Evolutionary conservation across 1,140 invertebrate genomes (phyloP).

Genomic region (Tetramorium simillimum): DNA sequence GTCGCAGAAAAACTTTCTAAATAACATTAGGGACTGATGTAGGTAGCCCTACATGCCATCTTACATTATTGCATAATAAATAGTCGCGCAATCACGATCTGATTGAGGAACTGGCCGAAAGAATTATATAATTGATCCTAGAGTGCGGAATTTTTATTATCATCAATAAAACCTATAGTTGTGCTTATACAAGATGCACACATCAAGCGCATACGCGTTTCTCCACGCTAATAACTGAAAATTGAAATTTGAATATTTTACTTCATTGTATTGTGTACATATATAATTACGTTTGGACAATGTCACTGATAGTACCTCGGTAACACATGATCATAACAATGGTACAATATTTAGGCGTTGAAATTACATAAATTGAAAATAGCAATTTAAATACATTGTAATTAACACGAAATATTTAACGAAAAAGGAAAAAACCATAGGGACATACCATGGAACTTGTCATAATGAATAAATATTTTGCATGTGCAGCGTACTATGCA

Average conservation of each 20-base stretch:
- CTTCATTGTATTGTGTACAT: not conserved
- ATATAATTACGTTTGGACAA: not conserved
- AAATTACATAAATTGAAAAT: conserved; percentile 28
- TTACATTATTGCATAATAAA: no score
- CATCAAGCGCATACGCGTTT: not conserved
- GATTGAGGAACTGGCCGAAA: not conserved
- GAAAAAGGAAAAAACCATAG: not conserved
- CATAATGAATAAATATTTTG: conserved; percentile 18
- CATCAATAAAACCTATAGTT: conserved; percentile 4
- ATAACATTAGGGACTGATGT: no score
- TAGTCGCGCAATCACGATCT: not conserved
- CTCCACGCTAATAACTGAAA: conserved; percentile 7
- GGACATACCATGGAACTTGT: not conserved
- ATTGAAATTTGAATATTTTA: conserved; percentile 1
- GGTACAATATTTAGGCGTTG: not conserved
- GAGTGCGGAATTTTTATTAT: conserved; percentile 35
- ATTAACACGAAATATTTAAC: not conserved
- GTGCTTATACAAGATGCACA: conserved; percentile 3
- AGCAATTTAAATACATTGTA: not conserved
- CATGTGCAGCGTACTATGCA: not conserved
- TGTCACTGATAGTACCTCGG: not conserved
- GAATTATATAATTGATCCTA: not conserved
- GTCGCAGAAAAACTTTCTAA: no score
- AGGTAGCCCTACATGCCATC: no score
- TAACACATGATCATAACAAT: not conserved